Evolutionary conservation across 2,888 invertebrate genomes (phyloP), one percentile per base, ranked within the genome.

Genomic region (Orchestes rusci): DNA sequence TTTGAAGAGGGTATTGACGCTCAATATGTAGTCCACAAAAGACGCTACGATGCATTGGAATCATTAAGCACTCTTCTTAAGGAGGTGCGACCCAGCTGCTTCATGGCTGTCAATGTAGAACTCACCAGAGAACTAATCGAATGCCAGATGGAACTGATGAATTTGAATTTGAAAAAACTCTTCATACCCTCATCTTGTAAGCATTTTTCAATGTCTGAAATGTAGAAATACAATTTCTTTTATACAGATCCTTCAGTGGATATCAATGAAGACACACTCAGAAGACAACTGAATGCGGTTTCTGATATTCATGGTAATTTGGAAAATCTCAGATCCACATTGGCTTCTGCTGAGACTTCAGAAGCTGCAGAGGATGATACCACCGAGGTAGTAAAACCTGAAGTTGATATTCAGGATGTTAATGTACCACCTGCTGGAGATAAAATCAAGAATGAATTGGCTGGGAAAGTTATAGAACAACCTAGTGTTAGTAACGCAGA

Each of bases 1-100:
- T 87, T 83, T 66, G 86, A 87, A 63, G 69, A 73, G 28, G 79
- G 80, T 58, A 70, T 80, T 30, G 83, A 83, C 48, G 57, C 62
- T 16, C 68, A 70, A 68, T 79, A 79, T 57, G 72, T 67, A 47
- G 71, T 78, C 16, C 78, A 78, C 54, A 76, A 75, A 59, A 68
- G 75, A 33, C 66, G 79, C 15, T 75, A 74, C 2, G 77, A 78
- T 38, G 73, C 77, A 15, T 59, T 79, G 15, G 79, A 79, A 58
- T 71, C 73, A 0, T 61, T 79, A 1, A 74, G 75, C 56, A 69
- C 72, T 0, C 61, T 78, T 49, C 59, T 79, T 29, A 74, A 73
- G 58, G 75, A 75, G 70, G 47, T 75, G 62, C 43, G 77, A 66
- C 66, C 77, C 58, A 57, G 74, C 68, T 67, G 76, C 70, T 61